Evolutionary conservation across 2,888 invertebrate species (phyloP).

Genomic region (Bellardia pandia): DNA sequence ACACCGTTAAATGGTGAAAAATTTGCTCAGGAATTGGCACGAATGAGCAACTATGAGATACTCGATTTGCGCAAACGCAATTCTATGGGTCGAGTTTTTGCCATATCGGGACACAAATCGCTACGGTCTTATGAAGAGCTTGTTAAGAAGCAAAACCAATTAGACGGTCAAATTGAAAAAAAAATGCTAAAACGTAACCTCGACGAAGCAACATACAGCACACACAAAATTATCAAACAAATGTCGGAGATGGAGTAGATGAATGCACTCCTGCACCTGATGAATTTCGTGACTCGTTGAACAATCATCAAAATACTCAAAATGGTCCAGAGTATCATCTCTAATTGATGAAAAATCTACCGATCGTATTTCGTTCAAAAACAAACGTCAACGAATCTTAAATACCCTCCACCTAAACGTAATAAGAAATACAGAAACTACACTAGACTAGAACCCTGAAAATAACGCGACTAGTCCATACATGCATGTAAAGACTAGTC

Average conservation of each 20-base stretch:
- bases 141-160: slow-evolving; percentile 68
- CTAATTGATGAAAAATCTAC: slow-evolving; percentile 63
- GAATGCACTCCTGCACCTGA: slow-evolving; percentile 63
- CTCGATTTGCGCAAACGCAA: slow-evolving; percentile 80
- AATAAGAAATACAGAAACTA: no score
- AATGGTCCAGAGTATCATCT: slow-evolving; percentile 10
- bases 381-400: not conserved
- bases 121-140: not conserved
- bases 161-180: slow-evolving; percentile 76
- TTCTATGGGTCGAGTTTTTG: slow-evolving; percentile 75
- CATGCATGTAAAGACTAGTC: no score
- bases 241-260: not conserved
- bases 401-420: no score
- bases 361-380: slow-evolving; percentile 67
- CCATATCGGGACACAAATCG: slow-evolving; percentile 71
- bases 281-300: slow-evolving; percentile 59
- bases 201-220: not conserved
- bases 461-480: no score
- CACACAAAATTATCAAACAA: not conserved
- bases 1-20: slow-evolving; percentile 79
- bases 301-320: not conserved
- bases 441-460: no score
- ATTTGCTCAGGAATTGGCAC: slow-evolving; percentile 78
- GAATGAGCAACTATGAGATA: slow-evolving; percentile 80
- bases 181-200: slow-evolving; percentile 70